Conservation (phyloP, 2,113 vertebrate species). For the Circaetus gallicus region DNA sequence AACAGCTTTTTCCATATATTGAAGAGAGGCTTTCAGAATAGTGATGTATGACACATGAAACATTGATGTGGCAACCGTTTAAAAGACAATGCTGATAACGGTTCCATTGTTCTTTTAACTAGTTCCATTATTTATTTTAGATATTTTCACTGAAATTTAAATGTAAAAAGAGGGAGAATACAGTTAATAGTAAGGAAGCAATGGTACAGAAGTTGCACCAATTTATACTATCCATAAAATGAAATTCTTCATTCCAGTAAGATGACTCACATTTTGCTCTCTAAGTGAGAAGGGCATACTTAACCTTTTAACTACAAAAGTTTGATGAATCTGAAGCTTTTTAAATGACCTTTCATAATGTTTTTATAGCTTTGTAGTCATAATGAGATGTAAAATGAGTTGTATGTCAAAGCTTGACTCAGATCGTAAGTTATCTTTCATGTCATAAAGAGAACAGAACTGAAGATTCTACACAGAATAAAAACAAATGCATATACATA, state of each 20-base stretch:
- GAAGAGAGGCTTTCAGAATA: not conserved
- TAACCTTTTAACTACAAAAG: not conserved
- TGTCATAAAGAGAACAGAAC: not conserved
- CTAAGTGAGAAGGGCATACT: not conserved
- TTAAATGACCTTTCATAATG: not conserved
- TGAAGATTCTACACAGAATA: not conserved
- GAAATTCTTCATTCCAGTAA: not conserved
- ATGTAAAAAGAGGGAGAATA: not conserved
- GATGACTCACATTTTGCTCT: not conserved
- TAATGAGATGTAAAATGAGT: not conserved
- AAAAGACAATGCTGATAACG: not conserved
- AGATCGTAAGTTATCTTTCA: not conserved
- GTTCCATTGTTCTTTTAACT: not conserved
- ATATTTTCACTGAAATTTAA: not conserved
- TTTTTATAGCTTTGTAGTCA: not conserved
- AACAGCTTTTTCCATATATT: not conserved
- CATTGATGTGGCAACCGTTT: not conserved
- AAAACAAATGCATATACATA: not conserved
- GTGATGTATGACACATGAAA: fast-evolving
- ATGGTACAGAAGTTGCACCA: not conserved
- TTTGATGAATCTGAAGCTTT: not conserved
- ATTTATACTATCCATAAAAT: not conserved
- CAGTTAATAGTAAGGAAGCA: not conserved
- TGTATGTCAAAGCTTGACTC: not conserved
- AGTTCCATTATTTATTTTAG: not conserved